Evolutionary conservation across 2,797 vertebrate genomes (phyloP).

Genomic region (Cuculus canorus): DNA sequence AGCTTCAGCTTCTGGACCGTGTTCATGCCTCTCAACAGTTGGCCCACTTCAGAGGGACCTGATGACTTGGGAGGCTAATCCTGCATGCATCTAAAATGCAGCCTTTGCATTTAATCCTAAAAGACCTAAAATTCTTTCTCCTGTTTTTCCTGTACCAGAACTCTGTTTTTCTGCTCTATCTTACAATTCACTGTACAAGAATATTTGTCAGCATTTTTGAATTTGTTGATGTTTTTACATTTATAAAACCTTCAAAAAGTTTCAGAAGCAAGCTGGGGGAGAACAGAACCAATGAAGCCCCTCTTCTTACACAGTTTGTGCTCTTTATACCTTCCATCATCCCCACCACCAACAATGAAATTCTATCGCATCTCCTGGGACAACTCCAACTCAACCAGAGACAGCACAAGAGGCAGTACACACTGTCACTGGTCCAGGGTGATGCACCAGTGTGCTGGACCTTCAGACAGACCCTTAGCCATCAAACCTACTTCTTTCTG

Average conservation of each 20-base stretch:
- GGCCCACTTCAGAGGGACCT: rapidly evolving
- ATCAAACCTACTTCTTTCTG: neutral
- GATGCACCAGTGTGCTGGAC: rapidly evolving
- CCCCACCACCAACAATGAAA: neutral
- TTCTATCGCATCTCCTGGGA: rapidly evolving
- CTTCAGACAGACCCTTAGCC: neutral
- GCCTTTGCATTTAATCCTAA: neutral
- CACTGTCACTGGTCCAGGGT: neutral
- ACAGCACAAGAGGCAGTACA: neutral
- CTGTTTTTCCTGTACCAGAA: neutral
- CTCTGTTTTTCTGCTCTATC: neutral
- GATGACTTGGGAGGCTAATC: neutral
- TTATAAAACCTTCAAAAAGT: neutral
- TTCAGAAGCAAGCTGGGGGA: neutral
- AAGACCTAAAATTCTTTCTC: neutral
- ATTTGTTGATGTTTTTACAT: no score
- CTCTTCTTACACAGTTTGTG: neutral
- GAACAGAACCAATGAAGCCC: neutral
- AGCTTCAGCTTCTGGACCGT: neutral
- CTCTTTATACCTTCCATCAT: neutral
- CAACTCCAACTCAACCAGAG: neutral
- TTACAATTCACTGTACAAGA: neutral
- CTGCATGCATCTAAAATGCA: neutral
- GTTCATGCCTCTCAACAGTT: neutral
- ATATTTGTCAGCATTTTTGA: neutral